These are phyloP conservation scores for Orussus abietinus DNA, from an alignment of 1,140 invertebrate genomes.

Conservation along the genomic window DNA sequence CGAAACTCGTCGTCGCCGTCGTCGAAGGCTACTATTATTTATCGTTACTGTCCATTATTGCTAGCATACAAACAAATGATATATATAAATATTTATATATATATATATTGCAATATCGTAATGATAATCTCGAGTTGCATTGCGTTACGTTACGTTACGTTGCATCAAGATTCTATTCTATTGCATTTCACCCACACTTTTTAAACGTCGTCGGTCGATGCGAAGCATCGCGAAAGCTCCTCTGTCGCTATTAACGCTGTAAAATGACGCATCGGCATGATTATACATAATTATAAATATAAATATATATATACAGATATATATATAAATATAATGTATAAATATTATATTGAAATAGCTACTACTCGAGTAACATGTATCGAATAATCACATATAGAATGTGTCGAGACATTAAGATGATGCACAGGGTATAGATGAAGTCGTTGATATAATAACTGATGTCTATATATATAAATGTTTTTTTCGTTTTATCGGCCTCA, in stretches of 20 bases:
- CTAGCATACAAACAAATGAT: slow-evolving; percentile 24
- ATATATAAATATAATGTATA: slow-evolving; percentile 39
- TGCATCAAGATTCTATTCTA: background rate
- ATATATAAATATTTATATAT: slow-evolving; percentile 12
- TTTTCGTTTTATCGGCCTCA: slow-evolving; percentile 53
- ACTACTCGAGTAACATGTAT: slow-evolving; percentile 44
- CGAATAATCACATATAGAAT: slow-evolving; percentile 22
- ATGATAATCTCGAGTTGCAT: slow-evolving; percentile 23
- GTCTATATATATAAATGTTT: slow-evolving; percentile 53
- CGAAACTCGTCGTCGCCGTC: slow-evolving; percentile 29
- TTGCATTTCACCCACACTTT: too few relatives aligned
- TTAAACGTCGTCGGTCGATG: slow-evolving; percentile 16
- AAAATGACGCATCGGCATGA: slow-evolving; percentile 39
- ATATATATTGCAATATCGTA: slow-evolving; percentile 10
- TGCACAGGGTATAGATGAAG: slow-evolving; percentile 56
- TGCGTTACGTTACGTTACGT: slow-evolving; percentile 13
- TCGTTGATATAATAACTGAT: slow-evolving; percentile 53
- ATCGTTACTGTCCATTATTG: slow-evolving; percentile 31
- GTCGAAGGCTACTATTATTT: slow-evolving; percentile 28
- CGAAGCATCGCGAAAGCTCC: slow-evolving; percentile 27
- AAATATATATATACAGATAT: slow-evolving; percentile 39
- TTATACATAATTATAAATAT: slow-evolving; percentile 38
- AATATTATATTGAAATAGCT: slow-evolving; percentile 37
- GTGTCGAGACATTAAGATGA: slow-evolving; percentile 40
- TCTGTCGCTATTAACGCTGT: slow-evolving; percentile 38